Evolutionary conservation across 2,888 invertebrate species (phyloP).

Genomic region (Clusia tigrina): DNA sequence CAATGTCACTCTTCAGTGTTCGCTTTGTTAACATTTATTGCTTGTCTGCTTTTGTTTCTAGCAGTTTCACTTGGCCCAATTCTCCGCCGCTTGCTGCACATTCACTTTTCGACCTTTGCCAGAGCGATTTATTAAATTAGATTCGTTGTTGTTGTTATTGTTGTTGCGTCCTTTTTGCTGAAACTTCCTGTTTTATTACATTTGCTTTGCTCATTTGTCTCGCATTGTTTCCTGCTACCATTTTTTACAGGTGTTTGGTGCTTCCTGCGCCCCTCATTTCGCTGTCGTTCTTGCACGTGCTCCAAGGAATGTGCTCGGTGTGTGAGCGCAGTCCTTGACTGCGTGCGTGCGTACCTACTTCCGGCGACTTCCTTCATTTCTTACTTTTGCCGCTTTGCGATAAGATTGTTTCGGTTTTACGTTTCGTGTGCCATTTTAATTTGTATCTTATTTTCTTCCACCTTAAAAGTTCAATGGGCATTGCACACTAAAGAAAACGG

Average conservation of each 20-base stretch:
- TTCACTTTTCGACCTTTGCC: slow-evolving; percentile 3
- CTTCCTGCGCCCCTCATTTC: too few relatives aligned
- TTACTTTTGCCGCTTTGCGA: neutral
- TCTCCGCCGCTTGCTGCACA: neutral
- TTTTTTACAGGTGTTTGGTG: neutral
- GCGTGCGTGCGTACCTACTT: neutral
- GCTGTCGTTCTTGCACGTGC: neutral
- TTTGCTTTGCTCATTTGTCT: slow-evolving; percentile 7
- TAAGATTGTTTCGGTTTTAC: neutral
- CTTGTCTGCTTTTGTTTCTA: neutral
- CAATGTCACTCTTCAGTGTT: neutral
- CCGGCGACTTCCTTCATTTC: neutral
- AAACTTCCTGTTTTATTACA: slow-evolving; percentile 5
- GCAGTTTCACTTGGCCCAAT: neutral
- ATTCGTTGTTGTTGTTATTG: neutral
- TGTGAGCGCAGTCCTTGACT: neutral
- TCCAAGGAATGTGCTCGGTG: neutral
- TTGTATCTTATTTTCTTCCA: neutral
- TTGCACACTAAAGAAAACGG: neutral
- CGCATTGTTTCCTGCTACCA: neutral
- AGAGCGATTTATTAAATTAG: slow-evolving; percentile 6
- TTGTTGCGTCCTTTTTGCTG: neutral
- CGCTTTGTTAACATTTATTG: slow-evolving; percentile 6
- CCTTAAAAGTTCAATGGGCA: slow-evolving; percentile 18
- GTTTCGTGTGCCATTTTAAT: neutral